Base-by-base conservation (phyloP, 2,797 vertebrate species). In the Anomalospiza imberbis region DNA sequence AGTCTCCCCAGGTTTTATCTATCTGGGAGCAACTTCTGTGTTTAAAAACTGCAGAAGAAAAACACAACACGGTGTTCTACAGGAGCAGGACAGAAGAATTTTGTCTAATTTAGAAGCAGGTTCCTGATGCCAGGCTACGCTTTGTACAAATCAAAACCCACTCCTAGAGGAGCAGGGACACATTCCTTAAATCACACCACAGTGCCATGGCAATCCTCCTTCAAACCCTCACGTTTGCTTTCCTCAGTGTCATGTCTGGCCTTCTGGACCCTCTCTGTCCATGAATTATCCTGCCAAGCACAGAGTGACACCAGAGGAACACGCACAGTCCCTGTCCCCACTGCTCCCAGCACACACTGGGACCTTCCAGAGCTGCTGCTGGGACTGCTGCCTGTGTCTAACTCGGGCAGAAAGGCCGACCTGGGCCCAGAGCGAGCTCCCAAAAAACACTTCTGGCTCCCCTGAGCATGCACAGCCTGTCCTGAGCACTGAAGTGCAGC, bases 11-110 rank as follows among this genome's bases (percentile, higher is more conserved):
- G n/a, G 15, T 22, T 80, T 20, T 28, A 31, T 5, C 9, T 31
- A 9, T 8, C 17, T 58, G 14, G 6, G 17, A 60, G 26, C 32
- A 83, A 29, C 17, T 42, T 48, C 60, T 38, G 31, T 0, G 1
- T 7, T 63, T 34, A 71, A 11, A 48, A 83, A 53, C 26, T 31
- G 25, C 24, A 53, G 18, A 62, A 7, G 9, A 36, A 83, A 93
- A 38, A 6, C 18, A 44, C 0, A 3, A 10, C 0, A 0, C 6
- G 12, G 29, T n/a, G 45, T 50, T 89, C 54, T 42, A 50, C 13
- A 58, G 38, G 36, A 86, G 28, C 0, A 77, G 51, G 12, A 61
- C n/a, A 19, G 12, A n/a, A 66, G 17, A n/a, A 55, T 44, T n/a
- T 11, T n/a, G 40, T 16, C 29, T 38, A 4, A 25, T 38, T 73